Evolutionary conservation across 2,888 invertebrate genomes (phyloP).

Genomic region (Aspidiotus destructor): DNA sequence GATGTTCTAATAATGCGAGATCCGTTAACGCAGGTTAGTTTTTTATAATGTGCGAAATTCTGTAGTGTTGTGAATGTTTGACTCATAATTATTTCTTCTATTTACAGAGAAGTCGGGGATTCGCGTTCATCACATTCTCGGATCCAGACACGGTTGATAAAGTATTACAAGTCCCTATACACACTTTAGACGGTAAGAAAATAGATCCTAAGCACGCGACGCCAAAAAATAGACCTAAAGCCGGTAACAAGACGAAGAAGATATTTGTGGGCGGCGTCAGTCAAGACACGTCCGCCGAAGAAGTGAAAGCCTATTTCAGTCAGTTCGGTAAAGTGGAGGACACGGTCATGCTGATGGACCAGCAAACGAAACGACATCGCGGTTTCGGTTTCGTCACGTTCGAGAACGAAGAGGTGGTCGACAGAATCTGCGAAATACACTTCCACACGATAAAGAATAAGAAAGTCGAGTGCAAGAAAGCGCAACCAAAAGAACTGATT

Average conservation of each 20-base stretch:
- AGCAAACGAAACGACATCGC: conserved; percentile 81
- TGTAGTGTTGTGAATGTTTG: conserved; percentile 17
- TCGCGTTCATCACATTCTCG: conserved; percentile 88
- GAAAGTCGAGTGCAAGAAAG: conserved; percentile 83
- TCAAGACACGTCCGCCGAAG: conserved; percentile 82
- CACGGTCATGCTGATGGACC: conserved; percentile 88
- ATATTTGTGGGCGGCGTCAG: conserved; percentile 88
- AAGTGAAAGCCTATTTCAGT: conserved; percentile 80
- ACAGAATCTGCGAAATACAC: conserved; percentile 85
- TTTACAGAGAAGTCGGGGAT: conserved; percentile 84
- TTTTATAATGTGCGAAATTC: background rate
- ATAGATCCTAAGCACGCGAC: conserved; percentile 91
- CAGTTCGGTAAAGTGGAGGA: conserved; percentile 82
- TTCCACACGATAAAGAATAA: conserved; percentile 88
- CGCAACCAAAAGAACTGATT: conserved; percentile 82
- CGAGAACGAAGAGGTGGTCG: conserved; percentile 82
- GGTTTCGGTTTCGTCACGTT: conserved; percentile 88
- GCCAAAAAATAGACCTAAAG: conserved; percentile 76
- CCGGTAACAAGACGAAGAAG: conserved; percentile 79
- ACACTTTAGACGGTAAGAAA: conserved; percentile 85
- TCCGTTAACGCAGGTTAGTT: conserved; percentile 75
- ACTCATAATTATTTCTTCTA: conserved; percentile 36
- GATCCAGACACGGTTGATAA: conserved; percentile 83
- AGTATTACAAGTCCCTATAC: conserved; percentile 79
- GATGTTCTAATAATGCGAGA: conserved; percentile 92